phyloP scores from a whole-genome alignment of 2,888 invertebrate species.

The Melitaea athalia region DNA sequence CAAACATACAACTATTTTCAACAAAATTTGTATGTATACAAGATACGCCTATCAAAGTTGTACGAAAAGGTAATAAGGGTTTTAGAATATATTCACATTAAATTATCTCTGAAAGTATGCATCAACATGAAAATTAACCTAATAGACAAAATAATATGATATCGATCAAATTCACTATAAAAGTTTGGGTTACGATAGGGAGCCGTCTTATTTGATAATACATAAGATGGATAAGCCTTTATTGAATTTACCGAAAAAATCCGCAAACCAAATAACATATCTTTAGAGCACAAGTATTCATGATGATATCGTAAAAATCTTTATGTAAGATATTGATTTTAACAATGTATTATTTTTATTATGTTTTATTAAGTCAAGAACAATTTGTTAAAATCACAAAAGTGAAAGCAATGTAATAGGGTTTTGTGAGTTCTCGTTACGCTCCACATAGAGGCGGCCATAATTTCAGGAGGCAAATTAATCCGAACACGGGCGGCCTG shows the following conservation, averaged over 20 bases:
- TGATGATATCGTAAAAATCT: constrained; percentile 5
- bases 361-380: constrained; percentile 7
- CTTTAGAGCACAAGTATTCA: neutral
- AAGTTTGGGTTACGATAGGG: constrained; percentile 34
- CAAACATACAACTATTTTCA: no score
- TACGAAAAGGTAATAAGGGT: no score
- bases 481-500: constrained; percentile 76
- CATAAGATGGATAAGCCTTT: constrained; percentile 13
- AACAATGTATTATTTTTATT: neutral
- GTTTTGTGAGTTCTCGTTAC: constrained; percentile 57
- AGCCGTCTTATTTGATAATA: constrained; percentile 5
- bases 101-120: neutral
- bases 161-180: constrained; percentile 43
- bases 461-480: constrained; percentile 81
- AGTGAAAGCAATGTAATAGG: constrained; percentile 66
- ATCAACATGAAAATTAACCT: neutral
- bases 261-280: neutral
- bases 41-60: no score
- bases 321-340: neutral
- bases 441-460: constrained; percentile 63
- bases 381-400: constrained; percentile 23
- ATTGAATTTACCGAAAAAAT: constrained; percentile 9
- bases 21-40: no score
- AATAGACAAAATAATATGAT: constrained; percentile 39
- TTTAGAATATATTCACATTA: neutral